phyloP scores from a whole-genome alignment of 2,888 invertebrate species.

The Ephialtes manifestator region DNA sequence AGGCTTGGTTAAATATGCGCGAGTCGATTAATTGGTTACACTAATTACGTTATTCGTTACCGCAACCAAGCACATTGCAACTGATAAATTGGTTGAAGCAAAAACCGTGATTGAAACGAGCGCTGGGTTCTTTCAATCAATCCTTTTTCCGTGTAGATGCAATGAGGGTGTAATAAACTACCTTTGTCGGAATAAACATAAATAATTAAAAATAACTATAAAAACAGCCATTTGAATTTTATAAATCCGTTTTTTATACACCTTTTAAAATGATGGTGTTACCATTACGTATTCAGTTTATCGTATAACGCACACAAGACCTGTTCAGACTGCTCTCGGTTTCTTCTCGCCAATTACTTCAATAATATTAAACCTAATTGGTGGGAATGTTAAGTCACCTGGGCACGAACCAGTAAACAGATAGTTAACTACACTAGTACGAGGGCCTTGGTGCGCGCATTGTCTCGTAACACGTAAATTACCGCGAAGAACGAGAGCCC shows the following conservation, averaged over 20 bases:
- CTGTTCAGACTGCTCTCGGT: not conserved
- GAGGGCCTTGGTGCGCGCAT: constrained; percentile 53
- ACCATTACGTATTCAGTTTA: constrained; percentile 10
- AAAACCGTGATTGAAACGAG: too few species aligned
- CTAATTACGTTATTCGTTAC: too few species aligned
- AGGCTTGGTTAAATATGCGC: too few species aligned
- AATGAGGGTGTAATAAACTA: not conserved
- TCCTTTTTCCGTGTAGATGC: too few species aligned
- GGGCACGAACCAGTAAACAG: constrained; percentile 24
- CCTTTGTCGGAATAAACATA: not conserved
- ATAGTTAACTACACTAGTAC: constrained; percentile 20
- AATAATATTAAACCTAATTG: constrained; percentile 61
- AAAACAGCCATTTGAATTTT: not conserved
- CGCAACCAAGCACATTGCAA: too few species aligned
- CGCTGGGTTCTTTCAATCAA: too few species aligned
- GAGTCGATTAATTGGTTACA: too few species aligned
- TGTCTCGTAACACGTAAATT: constrained; percentile 65
- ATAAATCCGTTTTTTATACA: not conserved
- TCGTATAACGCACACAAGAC: not conserved
- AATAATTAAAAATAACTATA: not conserved
- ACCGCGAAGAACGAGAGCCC: constrained; percentile 39
- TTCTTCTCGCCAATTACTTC: constrained; percentile 34
- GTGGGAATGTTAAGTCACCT: constrained; percentile 53
- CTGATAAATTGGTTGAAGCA: too few species aligned
- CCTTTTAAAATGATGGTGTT: not conserved